Base-by-base conservation (phyloP, 2,797 vertebrate species). In the Lindbergichthys nudifrons region DNA sequence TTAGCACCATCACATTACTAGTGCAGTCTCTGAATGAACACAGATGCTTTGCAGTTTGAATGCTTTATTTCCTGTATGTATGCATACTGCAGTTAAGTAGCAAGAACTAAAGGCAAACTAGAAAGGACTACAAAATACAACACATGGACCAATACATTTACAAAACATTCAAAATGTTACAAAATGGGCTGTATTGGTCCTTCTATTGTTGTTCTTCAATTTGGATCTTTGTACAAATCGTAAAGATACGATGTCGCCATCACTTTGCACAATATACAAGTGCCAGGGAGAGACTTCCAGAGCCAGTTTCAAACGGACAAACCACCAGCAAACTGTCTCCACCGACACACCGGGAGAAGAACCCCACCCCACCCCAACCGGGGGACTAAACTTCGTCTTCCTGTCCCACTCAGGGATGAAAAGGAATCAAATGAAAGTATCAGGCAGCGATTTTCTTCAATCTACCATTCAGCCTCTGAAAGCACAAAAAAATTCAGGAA, bases 101-200 rank as follows among this genome's bases (percentile, higher is more conserved):
- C 96, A 96, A 94, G 94, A 97, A 96, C 95, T 96, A 96, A 96
- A 96, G 96, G 94, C 94, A 95, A 95, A 96, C 96, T 97, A 97
- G 93, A 96, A 97, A 97, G 95, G 88, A 96, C 97, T 97, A 97
- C 96, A 97, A 97, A 98, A 97, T 96, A 97, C 95, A 97, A 96
- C 96, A 97, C 94, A 62, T 89, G 96, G 97, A 98, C 97, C 96
- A 97, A 96, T 96, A 97, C 96, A 95, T 96, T 97, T 97, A 97
- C 95, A 96, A 97, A 99, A 97, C 96, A 97, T 95, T 96, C 95
- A 96, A 96, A 97, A 98, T 96, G 95, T 98, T 98, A 98, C 95
- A 97, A 97, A 97, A 97, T 93, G 94, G 94, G 95, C 94, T 97
- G 96, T 96, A 97, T 97, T 97, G 96, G 96, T 98, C 97, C 96